Base-by-base conservation (phyloP, 2,888 invertebrate species). In the Nasonovia ribisnigri region DNA sequence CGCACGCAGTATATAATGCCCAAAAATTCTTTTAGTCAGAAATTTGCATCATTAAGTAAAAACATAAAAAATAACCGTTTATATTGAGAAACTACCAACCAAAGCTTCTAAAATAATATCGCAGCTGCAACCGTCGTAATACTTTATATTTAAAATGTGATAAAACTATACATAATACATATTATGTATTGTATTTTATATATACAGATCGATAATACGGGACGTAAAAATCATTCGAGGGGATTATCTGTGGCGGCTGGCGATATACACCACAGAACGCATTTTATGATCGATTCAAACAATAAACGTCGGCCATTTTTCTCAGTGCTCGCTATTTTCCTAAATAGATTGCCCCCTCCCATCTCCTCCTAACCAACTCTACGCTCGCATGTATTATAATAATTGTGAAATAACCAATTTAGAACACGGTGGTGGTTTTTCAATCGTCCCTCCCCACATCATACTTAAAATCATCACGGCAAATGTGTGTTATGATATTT, bases 321-420 rank as follows among this genome's bases (percentile, higher is more conserved):
- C 92, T 92, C 48, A 29, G 24, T 16, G 60, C n/a, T 87, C 77
- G 24, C 88, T 92, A 88, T 88, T 92, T 92, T 92, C 8, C 88
- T 54, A 87, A 43, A 77, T 77, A 77, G 88, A 92, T 92, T 43
- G 36, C 46, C 43, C 29, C 43, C 46, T n/a, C 29, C 84, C 43
- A 16, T 24, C 51, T 51, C 20, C 46, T n/a, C 5, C 11, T 10
- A 24, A n/a, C 24, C 48, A 42, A 48, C 11, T 67, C 36, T 51
- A 36, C 29, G 42, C 51, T 87, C 88, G 43, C 92, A 26, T 67
- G 48, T 67, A 92, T 67, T 67, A 77, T 77, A 77, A 77, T 88
- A 67, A 92, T 92, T 92, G 88, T 92, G 42, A 88, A 92, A 92
- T 54, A 88, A 92, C 92, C 77, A 88, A 88, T 92, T 92, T n/a